A percentile compares a stretch with the other conserved stretches of the same genome.
Conservation (phyloP, 2,113 vertebrate species). For the Stomatorhinus ivindoensis region DNA sequence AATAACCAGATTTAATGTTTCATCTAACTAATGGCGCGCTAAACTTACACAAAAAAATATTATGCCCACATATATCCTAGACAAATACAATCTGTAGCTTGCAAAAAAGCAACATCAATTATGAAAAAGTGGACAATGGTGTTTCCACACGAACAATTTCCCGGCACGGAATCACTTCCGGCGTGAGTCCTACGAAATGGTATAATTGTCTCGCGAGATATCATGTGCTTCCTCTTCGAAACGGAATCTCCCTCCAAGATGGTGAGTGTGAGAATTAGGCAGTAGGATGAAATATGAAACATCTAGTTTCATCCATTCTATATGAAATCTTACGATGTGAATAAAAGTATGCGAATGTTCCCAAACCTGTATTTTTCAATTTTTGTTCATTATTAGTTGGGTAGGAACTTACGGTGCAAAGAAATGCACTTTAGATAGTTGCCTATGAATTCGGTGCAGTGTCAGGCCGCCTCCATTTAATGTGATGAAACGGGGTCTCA, state of each 20-base stretch:
- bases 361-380: background rate
- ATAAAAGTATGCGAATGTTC: background rate
- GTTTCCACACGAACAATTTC: conserved; percentile 17
- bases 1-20: background rate
- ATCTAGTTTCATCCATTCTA: conserved; percentile 49
- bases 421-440: background rate
- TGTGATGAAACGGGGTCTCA: background rate
- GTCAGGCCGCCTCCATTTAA: background rate
- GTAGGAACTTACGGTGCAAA: background rate
- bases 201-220: conserved; percentile 54
- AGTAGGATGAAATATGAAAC: background rate
- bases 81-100: background rate
- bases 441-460: background rate
- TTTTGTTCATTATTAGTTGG: background rate
- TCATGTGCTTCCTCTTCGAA: conserved; percentile 50
- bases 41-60: background rate
- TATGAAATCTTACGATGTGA: background rate
- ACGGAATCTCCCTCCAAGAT: conserved; percentile 63
- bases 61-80: background rate
- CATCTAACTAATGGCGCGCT: background rate
- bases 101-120: background rate
- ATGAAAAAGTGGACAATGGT: background rate
- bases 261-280: conserved; percentile 43
- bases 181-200: background rate
- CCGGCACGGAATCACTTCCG: conserved; percentile 39